Evolutionary conservation across 92 coral and sea anemone species (phyloP).

Genomic region (Virgularia gustaviana): DNA sequence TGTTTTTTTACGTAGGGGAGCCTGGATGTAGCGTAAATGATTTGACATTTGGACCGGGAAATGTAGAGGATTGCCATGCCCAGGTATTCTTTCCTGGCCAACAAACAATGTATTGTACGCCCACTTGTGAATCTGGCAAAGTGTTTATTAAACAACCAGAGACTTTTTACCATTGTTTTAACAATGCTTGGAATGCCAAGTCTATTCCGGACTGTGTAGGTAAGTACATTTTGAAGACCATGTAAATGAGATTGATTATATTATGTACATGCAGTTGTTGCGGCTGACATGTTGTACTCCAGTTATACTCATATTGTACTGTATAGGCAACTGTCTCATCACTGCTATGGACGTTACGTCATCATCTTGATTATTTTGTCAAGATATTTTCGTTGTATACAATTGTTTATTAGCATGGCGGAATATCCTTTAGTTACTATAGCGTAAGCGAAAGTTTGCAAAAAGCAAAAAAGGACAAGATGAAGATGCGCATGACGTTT

Average conservation of each 20-base stretch:
- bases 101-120: not conserved
- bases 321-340: not conserved
- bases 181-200: slow-evolving; percentile 1
- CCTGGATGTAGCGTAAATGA: not conserved
- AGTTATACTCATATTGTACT: slow-evolving; percentile 17
- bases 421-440: too few relatives aligned
- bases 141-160: not conserved
- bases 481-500: too few relatives aligned
- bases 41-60: slow-evolving; percentile 9
- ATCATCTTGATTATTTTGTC: not conserved
- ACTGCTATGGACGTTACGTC: not conserved
- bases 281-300: slow-evolving; percentile 45
- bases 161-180: not conserved
- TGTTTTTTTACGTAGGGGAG: not conserved
- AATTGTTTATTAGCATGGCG: too few relatives aligned
- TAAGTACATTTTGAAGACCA: slow-evolving; percentile 1
- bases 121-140: not conserved
- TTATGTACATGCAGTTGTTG: slow-evolving; percentile 29
- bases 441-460: too few relatives aligned
- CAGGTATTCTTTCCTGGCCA: too few relatives aligned
- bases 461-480: too few relatives aligned
- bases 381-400: not conserved
- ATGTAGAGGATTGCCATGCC: not conserved
- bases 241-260: slow-evolving; percentile 14
- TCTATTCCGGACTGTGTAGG: slow-evolving; percentile 24